Conservation (phyloP, 2,113 vertebrate species). For the Tachysurus vachellii region DNA sequence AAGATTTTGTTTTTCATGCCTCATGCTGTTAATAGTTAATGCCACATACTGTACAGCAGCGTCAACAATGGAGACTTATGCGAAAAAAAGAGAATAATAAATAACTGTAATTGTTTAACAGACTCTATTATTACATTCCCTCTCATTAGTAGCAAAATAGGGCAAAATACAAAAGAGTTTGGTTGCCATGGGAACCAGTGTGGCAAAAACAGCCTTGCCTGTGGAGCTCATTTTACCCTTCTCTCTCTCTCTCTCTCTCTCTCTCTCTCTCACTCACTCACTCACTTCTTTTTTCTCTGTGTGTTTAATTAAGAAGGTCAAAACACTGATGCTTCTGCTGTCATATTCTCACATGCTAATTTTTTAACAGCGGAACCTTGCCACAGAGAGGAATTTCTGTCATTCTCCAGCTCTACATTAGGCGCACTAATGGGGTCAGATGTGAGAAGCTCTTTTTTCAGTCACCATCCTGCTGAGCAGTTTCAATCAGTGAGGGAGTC, state of each 20-base stretch:
- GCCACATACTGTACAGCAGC: constrained; percentile 26
- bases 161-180: constrained; percentile 45
- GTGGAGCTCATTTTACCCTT: background rate
- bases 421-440: constrained; percentile 21
- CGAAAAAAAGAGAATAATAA: constrained; percentile 41
- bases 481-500: background rate
- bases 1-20: background rate
- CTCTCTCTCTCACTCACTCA: background rate
- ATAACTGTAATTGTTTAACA: constrained; percentile 45
- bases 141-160: constrained; percentile 32
- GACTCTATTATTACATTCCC: constrained; percentile 37
- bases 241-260: constrained; percentile 26
- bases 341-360: background rate
- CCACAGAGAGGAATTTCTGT: constrained; percentile 4
- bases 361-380: constrained; percentile 3
- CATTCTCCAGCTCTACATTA: constrained; percentile 12
- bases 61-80: background rate
- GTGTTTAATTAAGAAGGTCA: constrained; percentile 34
- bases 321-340: constrained; percentile 20
- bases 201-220: constrained; percentile 39
- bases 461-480: background rate
- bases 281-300: constrained; percentile 5
- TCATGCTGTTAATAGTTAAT: constrained; percentile 18
- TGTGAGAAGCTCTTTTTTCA: constrained; percentile 18
- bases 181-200: constrained; percentile 54